Conservation (phyloP, 2,797 vertebrate species). For the Kryptolebias ocellatus region DNA sequence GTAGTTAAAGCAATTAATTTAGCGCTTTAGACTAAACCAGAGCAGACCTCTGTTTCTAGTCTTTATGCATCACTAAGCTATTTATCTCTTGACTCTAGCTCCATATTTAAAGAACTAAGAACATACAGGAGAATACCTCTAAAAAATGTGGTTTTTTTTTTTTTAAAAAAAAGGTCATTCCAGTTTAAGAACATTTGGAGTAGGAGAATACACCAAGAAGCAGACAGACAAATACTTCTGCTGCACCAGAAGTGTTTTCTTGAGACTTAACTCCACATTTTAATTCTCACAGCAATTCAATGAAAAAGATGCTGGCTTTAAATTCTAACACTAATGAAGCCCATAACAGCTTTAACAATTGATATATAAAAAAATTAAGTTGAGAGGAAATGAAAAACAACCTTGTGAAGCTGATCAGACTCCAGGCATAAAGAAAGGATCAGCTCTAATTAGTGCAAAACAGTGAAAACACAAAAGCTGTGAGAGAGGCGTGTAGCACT, state of each 20-base stretch:
- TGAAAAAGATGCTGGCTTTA: slow-evolving; percentile 22
- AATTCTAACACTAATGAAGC: slow-evolving; percentile 48
- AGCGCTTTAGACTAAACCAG: background rate
- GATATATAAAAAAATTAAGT: slow-evolving; percentile 11
- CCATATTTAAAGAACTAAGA: background rate
- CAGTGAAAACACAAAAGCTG: slow-evolving; percentile 22
- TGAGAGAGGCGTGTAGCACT: slow-evolving; percentile 23
- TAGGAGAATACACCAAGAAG: background rate
- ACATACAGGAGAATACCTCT: background rate
- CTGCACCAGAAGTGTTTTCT: slow-evolving; percentile 11
- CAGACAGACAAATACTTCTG: background rate
- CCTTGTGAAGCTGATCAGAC: slow-evolving; percentile 30
- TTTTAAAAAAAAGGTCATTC: background rate
- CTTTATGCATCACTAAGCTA: background rate
- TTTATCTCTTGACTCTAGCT: background rate
- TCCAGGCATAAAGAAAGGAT: slow-evolving; percentile 25
- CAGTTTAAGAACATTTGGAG: background rate
- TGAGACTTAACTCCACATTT: slow-evolving; percentile 5
- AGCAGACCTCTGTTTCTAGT: background rate
- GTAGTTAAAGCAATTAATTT: background rate
- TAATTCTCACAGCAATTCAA: slow-evolving; percentile 25
- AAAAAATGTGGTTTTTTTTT: background rate
- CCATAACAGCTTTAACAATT: slow-evolving; percentile 38
- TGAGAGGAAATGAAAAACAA: slow-evolving; percentile 43
- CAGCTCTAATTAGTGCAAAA: slow-evolving; percentile 34